Base-by-base conservation (phyloP, 2,888 invertebrate species). In the Dioctria linearis region DNA sequence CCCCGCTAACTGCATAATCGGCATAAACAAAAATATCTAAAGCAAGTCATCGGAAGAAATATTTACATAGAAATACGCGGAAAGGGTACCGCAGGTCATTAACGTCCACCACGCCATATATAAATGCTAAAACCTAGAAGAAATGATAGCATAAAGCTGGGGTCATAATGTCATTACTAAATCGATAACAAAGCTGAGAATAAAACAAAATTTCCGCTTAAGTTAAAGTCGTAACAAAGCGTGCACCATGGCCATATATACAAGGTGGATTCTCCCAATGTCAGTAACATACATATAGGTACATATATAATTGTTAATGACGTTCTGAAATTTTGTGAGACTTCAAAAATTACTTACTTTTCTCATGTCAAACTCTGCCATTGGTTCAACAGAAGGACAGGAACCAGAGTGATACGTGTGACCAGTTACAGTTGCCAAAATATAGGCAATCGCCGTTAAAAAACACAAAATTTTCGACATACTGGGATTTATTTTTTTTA, bases 351-450 rank as follows among this genome's bases (percentile, higher is more conserved):
- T 73, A 86, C 90, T 90, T 90, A 95, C 95, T 91, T 90, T 91
- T 83, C 91, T 92, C 93, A 95, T 95, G 81, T 94, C 91, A 86
- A 96, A 95, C 79, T 92, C 92, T 0, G 90, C 88, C 91, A 93
- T 91, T 0, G 95, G 94, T 84, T 95, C 94, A 2, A 95, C 94
- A 6, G 91, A 86, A 0, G 95, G 95, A 85, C 95, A 95, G 11
- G 90, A 90, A 13, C 95, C 95, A 83, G 95, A 88, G 85, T 94
- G 94, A 86, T 95, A 95, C 0, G 93, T 91, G 86, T 95, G 95
- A 13, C 79, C 78, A 75, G 37, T 57, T 11, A 42, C 57, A 5
- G 57, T 43, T 59, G n/a, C 59, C 4, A 61, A 4, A 8, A 54
- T 4, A n/a, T n/a, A 54, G 11, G 11, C 11, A 4, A 11, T 4